Percentiles rank a stretch among this genome's conserved stretches.
These are phyloP conservation scores for Synanthedon formicaeformis DNA, from an alignment of 2,888 invertebrate species.

Conservation along the genomic window DNA sequence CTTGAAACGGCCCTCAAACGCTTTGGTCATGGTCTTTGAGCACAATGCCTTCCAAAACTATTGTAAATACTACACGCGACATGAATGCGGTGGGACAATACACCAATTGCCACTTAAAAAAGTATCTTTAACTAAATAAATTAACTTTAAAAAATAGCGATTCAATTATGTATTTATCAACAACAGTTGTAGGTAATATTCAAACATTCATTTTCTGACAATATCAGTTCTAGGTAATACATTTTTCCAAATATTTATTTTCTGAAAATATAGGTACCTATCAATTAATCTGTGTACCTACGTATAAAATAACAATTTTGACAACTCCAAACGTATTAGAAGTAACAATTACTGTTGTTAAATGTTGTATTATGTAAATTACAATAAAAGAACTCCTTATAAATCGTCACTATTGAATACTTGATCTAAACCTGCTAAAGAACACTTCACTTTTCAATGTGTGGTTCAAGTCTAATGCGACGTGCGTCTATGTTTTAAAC, in stretches of 20 bases:
- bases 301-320: no score
- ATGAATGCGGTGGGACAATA: background rate
- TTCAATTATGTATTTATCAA: no score
- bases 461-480: background rate
- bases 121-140: background rate
- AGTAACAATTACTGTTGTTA: no score
- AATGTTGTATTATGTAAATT: background rate
- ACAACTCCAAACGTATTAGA: no score
- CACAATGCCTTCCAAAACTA: constrained; percentile 8
- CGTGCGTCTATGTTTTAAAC: background rate
- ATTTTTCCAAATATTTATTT: no score
- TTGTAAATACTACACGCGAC: constrained; percentile 1
- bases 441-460: background rate
- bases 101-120: background rate
- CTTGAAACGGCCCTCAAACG: constrained; percentile 4
- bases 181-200: no score
- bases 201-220: no score
- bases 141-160: background rate
- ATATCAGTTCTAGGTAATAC: no score
- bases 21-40: constrained; percentile 7
- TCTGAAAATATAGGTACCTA: no score
- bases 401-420: background rate
- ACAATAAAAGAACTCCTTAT: background rate
- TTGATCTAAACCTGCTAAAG: background rate
- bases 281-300: no score